Base-by-base conservation (phyloP, 2,888 invertebrate species). In the Lamellibrachia satsuma region DNA sequence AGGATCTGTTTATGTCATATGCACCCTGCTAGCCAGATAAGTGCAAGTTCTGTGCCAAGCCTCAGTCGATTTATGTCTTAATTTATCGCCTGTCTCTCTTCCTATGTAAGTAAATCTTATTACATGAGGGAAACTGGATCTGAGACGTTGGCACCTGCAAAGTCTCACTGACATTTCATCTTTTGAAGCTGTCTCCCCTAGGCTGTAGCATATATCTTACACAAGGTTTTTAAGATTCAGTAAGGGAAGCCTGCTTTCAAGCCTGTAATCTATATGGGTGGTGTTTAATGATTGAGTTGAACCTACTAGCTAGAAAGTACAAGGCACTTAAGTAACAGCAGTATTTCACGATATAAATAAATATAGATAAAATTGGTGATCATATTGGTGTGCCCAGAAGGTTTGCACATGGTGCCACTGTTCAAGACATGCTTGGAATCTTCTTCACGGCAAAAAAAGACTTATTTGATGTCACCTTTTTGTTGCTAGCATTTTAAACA, bases 281-380 rank as follows among this genome's bases (percentile, higher is more conserved):
- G 75, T n/a, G 6, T 75, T 75, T 75, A 75, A 75, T 2, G 75
- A 75, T 75, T 75, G 6, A 75, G 75, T 75, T 75, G n/a, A 75
- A 75, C 75, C 75, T 22, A 15, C 75, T 75, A 75, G 75, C 2
- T n/a, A 75, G 75, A 8, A 8, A 57, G 15, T 75, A 22, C 6
- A 75, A 6, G n/a, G 75, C 11, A 75, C 22, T 75, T 75, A 22
- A 22, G 75, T 75, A 75, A 75, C 75, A 75, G 39, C 15, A 11
- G 75, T 75, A 75, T 75, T 75, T 75, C 75, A 22, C 6, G 75
- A 75, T 3, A 22, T 11, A 75, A n/a, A 52, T 55, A 22, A 91
- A 91, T 15, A 52, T 55, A 22, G 15, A 52, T 52, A 39, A 91
- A 52, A 91, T 91, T 91, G 91, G 52, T 52, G 91, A 52, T 52